Conservation (phyloP, 2,113 vertebrate genomes). For the Hippoglossus stenolepis region DNA sequence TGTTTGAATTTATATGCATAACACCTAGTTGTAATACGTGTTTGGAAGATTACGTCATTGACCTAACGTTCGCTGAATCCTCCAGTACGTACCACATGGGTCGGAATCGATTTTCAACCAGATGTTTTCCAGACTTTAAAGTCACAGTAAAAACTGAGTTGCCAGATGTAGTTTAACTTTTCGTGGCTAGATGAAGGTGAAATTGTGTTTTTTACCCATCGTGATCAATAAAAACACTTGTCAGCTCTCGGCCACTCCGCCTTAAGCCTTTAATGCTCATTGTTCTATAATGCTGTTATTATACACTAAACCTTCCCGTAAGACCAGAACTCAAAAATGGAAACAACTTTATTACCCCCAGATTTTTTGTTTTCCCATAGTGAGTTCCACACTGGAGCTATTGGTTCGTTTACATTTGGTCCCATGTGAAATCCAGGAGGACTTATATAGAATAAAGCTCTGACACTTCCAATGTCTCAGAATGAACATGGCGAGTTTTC, state of each 20-base stretch:
- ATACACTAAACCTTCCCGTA: neutral
- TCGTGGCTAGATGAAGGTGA: neutral
- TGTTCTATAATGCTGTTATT: slow-evolving; percentile 5
- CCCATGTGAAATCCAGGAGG: neutral
- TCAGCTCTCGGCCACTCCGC: neutral
- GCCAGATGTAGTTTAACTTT: neutral
- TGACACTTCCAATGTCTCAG: slow-evolving; percentile 1
- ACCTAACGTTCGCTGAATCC: neutral
- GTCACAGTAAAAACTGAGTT: neutral
- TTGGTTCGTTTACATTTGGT: neutral
- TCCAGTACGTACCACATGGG: neutral
- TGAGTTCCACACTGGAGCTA: neutral
- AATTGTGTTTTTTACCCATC: neutral
- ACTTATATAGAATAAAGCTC: neutral
- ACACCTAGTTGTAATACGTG: neutral
- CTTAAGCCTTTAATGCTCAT: neutral
- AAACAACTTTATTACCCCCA: neutral
- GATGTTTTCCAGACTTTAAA: neutral
- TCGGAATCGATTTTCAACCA: neutral
- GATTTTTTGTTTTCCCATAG: slow-evolving; percentile 8
- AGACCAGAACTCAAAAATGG: neutral
- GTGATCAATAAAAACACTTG: slow-evolving; percentile 1
- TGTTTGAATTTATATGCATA: neutral
- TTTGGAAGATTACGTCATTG: neutral
- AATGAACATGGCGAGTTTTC: slow-evolving; percentile 24